phyloP scores from a whole-genome alignment of 2,113 vertebrate species.

The Desmodus rotundus region DNA sequence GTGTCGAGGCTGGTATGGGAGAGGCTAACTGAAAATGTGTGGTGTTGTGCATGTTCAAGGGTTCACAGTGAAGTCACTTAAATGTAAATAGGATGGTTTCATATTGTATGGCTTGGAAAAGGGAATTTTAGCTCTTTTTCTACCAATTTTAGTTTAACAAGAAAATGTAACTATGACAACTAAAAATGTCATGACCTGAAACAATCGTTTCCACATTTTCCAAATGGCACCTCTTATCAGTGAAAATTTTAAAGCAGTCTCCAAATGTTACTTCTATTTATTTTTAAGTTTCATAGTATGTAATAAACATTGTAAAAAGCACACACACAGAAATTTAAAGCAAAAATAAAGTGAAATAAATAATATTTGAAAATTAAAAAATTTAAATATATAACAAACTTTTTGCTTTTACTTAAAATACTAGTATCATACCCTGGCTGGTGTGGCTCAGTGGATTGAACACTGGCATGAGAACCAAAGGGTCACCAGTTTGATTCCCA shows the following conservation, averaged over 20 bases:
- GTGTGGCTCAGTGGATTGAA: too few relatives aligned
- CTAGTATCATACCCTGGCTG: neutral
- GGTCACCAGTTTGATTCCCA: too few relatives aligned
- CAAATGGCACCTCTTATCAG: neutral
- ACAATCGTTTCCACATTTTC: neutral
- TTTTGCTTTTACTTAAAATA: conserved; percentile 21
- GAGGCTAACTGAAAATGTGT: neutral
- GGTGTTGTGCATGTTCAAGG: neutral
- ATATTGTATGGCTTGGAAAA: conserved; percentile 11
- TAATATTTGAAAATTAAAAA: neutral
- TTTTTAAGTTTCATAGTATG: neutral
- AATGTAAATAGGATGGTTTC: conserved; percentile 23
- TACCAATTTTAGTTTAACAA: neutral
- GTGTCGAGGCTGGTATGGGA: neutral
- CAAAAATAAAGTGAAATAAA: neutral
- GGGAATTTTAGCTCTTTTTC: neutral
- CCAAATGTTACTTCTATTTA: neutral
- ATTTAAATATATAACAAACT: neutral
- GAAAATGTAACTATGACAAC: neutral
- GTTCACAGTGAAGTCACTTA: neutral
- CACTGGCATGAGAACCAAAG: too few relatives aligned
- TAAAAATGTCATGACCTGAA: neutral
- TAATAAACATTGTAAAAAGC: neutral
- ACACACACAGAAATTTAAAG: neutral
- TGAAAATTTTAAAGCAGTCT: conserved; percentile 4